Evolutionary conservation across 1,140 invertebrate genomes (phyloP).

Genomic region (Zaprionus camerounensis): DNA sequence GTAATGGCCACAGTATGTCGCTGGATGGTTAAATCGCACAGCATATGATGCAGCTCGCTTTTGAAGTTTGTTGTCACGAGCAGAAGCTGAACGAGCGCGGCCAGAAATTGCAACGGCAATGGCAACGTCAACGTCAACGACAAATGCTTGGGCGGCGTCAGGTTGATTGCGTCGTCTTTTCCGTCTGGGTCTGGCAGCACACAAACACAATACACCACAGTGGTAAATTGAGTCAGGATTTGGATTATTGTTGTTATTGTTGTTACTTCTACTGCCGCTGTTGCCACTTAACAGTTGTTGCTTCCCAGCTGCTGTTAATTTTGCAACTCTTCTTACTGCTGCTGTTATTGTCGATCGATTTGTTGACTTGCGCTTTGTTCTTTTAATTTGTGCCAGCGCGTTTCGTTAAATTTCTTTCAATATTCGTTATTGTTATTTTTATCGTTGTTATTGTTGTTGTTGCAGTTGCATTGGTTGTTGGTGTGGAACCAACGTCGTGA

Average conservation of each 20-base stretch:
- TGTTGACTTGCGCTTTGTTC: conserved; percentile 4
- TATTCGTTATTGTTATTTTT: not conserved
- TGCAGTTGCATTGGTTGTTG: not conserved
- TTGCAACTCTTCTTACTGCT: not conserved
- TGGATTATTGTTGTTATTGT: not conserved
- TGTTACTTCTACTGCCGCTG: not conserved
- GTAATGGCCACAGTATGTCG: conserved; percentile 64
- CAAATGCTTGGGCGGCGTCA: conserved; percentile 59
- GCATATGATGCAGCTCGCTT: conserved; percentile 65
- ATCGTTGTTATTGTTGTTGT: not conserved
- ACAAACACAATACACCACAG: conserved; percentile 41
- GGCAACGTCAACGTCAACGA: conserved; percentile 41
- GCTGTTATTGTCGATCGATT: not conserved
- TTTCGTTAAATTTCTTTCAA: conserved; percentile 1
- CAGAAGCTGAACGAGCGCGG: conserved; percentile 53
- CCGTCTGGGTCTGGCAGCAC: conserved; percentile 17
- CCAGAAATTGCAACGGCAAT: conserved; percentile 50
- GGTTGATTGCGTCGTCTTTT: conserved; percentile 56
- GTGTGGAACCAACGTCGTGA: conserved; percentile 7
- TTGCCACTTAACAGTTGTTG: not conserved
- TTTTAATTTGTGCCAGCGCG: not conserved
- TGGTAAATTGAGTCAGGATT: conserved; percentile 15
- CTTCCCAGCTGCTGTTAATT: not conserved
- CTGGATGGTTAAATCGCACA: conserved; percentile 61
- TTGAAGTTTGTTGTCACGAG: conserved; percentile 56